Base-by-base conservation (phyloP, 2,113 vertebrate species). In the Lycaon pictus region DNA sequence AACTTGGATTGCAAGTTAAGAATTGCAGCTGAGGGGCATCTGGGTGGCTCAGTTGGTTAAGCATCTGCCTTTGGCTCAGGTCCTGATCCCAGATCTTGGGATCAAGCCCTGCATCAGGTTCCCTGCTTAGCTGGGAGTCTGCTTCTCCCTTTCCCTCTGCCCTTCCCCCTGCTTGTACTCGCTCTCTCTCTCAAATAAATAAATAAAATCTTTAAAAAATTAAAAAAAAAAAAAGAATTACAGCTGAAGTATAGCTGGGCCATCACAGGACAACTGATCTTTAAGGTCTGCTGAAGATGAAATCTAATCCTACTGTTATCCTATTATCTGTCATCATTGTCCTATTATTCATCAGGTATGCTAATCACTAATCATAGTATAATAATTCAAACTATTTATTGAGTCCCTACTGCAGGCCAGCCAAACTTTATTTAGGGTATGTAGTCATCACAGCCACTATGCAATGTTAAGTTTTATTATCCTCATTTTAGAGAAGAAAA, bases 401-500 rank as follows among this genome's bases (percentile, higher is more conserved):
- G 27, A 93, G 60, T 84, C 48, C n/a, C 56, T 84, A 23, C 48
- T 60, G 5, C 82, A 93, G 20, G 51, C 27, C 27, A 83, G 55
- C 35, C 87, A 43, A 43, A 72, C 76, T 95, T 81, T 85, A 79
- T 69, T 56, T 91, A 76, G n/a, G 20, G 76, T 91, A 60, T 37
- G 32, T 77, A 87, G 92, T 79, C 55, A 77, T 56, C 10, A 62
- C 32, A 95, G 27, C 56, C 88, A 56, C 5, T 25, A 25, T 43
- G 74, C 7, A 69, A 53, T 69, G 25, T 71, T 71, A 91, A 82
- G 35, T 92, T 86, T 96, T 84, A 90, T 94, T 88, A 32, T 94
- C 20, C 48, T 29, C 19, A 58, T 81, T 94, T 94, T 92, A 96
- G 56, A 65, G 72, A 96, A 85, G n/a, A 91, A 91, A 88, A 89